phyloP scores from a whole-genome alignment of 2,113 vertebrate genomes.

The Platysternon megacephalum region DNA sequence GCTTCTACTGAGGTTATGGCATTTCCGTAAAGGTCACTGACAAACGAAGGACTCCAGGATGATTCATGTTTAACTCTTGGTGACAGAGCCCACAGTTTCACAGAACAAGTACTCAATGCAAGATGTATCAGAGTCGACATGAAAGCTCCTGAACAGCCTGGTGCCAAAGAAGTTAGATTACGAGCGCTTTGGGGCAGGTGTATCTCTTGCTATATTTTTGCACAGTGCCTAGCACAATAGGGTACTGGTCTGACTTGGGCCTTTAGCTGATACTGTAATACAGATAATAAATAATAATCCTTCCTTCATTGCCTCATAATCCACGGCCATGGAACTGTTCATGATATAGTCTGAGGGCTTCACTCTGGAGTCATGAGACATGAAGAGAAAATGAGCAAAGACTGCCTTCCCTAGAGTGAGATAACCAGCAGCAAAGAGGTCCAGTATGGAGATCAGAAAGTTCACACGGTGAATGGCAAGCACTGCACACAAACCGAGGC shows the following conservation, averaged over 20 bases:
- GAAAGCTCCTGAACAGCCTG: not conserved
- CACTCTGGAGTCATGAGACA: not conserved
- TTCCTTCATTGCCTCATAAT: not conserved
- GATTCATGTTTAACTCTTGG: not conserved
- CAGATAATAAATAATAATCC: not conserved
- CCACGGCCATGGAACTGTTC: not conserved
- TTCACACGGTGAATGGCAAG: not conserved
- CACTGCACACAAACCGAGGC: not conserved
- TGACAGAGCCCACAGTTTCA: not conserved
- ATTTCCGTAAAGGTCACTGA: not conserved
- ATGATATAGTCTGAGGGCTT: not conserved
- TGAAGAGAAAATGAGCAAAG: not conserved
- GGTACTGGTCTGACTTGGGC: not conserved
- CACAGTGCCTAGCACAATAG: not conserved
- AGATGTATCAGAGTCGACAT: not conserved
- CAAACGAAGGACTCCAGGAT: not conserved
- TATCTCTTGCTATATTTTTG: not conserved
- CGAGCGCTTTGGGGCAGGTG: not conserved
- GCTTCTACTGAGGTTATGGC: not conserved
- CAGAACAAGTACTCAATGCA: not conserved
- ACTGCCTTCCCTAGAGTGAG: not conserved
- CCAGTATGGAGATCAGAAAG: not conserved
- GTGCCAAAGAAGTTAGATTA: not conserved
- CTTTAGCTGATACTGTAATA: not conserved
- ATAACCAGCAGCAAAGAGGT: not conserved